phyloP scores from a whole-genome alignment of 2,113 vertebrate species.

The Hippolais icterina region DNA sequence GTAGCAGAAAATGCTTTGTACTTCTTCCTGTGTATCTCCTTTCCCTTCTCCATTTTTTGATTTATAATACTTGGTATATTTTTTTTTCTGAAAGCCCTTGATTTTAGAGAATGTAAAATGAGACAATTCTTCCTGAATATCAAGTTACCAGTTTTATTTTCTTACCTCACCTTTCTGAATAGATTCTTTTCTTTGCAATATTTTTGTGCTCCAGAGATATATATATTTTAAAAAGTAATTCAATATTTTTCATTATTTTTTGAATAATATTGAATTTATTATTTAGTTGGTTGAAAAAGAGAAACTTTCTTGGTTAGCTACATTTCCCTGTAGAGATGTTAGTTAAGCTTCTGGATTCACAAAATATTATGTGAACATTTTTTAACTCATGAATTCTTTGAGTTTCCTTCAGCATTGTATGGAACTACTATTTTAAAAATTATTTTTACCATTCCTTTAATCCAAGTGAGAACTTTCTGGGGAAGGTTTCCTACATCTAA shows the following conservation, averaged over 20 bases:
- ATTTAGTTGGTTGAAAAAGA: neutral
- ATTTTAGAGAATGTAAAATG: neutral
- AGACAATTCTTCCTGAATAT: neutral
- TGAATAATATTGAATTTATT: neutral
- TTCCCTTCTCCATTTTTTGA: neutral
- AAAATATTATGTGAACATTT: neutral
- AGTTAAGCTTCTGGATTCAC: neutral
- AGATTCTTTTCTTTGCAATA: neutral
- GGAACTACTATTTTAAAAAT: neutral
- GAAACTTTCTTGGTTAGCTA: neutral
- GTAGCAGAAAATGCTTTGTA: neutral
- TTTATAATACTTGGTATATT: neutral
- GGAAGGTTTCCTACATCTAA: neutral
- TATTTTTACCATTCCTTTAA: neutral
- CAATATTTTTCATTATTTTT: neutral
- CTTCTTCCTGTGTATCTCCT: neutral
- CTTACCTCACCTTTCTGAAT: neutral
- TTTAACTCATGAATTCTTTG: neutral
- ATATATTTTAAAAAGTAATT: neutral
- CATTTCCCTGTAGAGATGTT: neutral
- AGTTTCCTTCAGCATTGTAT: neutral
- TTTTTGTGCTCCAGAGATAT: neutral
- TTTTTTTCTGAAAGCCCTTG: neutral
- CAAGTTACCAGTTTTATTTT: neutral
- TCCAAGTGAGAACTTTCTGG: neutral